phyloP scores from a whole-genome alignment of 2,113 vertebrate genomes.

The Morone saxatilis region DNA sequence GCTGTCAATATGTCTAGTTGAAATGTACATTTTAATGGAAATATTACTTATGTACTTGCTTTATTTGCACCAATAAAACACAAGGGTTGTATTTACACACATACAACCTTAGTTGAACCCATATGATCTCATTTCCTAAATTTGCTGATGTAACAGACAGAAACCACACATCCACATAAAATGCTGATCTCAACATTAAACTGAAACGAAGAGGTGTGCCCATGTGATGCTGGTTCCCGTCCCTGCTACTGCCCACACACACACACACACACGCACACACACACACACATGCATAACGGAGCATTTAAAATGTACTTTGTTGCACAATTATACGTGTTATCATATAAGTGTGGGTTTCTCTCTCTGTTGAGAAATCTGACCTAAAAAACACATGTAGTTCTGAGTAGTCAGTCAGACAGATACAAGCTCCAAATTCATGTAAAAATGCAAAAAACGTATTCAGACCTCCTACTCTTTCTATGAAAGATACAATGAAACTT shows the following conservation, averaged over 20 bases:
- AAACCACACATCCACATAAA: background rate
- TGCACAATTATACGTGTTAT: slow-evolving; percentile 2
- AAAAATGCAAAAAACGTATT: background rate
- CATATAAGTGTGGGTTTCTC: background rate
- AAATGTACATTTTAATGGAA: too few relatives aligned
- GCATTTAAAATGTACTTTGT: background rate
- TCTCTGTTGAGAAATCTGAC: slow-evolving; percentile 14
- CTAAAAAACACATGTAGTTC: too few relatives aligned
- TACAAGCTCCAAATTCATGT: background rate
- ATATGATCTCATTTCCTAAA: background rate
- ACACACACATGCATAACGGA: background rate
- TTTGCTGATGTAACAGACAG: slow-evolving; percentile 2
- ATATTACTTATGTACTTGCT: too few relatives aligned
- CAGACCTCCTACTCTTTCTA: background rate
- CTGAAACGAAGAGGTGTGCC: background rate
- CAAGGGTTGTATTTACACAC: too few relatives aligned
- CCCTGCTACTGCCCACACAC: background rate
- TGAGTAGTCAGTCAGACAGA: background rate
- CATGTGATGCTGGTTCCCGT: slow-evolving; percentile 12
- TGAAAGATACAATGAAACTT: slow-evolving; percentile 12
- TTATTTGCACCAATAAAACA: too few relatives aligned
- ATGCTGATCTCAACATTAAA: background rate
- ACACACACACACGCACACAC: background rate
- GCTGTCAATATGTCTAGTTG: too few relatives aligned
- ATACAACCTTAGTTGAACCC: background rate